These are phyloP conservation scores for Hippasteria phrygiana DNA, from an alignment of 53 echinoderm and acorn worm genomes.

Conservation along the genomic window DNA sequence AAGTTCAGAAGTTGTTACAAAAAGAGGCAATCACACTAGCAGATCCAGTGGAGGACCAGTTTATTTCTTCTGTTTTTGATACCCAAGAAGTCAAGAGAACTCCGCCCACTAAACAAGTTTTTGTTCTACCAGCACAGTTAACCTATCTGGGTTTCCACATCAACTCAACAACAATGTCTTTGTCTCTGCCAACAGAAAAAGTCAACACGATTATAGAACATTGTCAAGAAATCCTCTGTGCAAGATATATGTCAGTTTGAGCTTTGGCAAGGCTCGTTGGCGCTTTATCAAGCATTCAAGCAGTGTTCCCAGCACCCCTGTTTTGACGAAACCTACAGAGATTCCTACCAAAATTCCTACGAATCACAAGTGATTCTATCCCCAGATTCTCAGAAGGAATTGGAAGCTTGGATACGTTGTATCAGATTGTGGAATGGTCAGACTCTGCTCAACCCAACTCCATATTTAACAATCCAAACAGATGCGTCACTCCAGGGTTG, in stretches of 20 bases:
- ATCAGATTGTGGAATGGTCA: constrained; percentile 45
- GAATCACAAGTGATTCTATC: constrained; percentile 25
- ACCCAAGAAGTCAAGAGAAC: too few relatives aligned
- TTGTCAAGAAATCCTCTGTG: background rate
- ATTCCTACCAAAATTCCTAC: constrained; percentile 16
- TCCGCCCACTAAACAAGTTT: background rate
- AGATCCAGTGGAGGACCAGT: background rate
- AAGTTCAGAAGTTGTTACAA: constrained; percentile 1
- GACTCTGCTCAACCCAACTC: background rate
- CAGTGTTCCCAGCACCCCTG: constrained; percentile 47
- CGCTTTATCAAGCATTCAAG: constrained; percentile 4
- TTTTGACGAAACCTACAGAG: constrained; percentile 23
- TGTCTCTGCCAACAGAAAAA: constrained; percentile 19
- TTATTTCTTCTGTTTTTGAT: background rate
- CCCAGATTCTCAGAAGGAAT: constrained; percentile 7
- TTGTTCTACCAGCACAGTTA: background rate
- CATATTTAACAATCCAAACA: background rate
- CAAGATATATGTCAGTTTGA: background rate
- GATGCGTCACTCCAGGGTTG: constrained; percentile 42
- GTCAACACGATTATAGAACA: background rate
- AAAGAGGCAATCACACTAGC: background rate
- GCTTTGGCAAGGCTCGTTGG: background rate
- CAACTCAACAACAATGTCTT: constrained; percentile 1
- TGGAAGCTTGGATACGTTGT: constrained; percentile 48
- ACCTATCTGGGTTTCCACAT: constrained; percentile 28